Percentiles rank a stretch among this genome's conserved stretches.
Conservation (phyloP, 2,888 invertebrate genomes). For the Patella caerulea region DNA sequence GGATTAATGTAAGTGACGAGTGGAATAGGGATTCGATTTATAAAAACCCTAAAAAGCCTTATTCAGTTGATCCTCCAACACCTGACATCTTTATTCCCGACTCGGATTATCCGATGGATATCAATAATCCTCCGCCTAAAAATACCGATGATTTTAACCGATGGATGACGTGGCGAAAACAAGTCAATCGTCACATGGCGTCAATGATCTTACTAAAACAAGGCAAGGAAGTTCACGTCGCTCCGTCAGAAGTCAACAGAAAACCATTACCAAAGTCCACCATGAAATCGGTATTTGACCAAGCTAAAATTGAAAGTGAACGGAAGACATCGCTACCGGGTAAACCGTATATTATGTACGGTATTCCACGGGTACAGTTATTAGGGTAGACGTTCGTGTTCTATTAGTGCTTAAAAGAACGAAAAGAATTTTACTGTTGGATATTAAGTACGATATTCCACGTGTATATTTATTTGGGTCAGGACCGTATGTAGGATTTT, state of each 20-base stretch:
- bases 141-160: conserved; percentile 30
- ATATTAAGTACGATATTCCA: too few relatives aligned
- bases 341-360: conserved; percentile 43
- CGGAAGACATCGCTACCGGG: conserved; percentile 31
- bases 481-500: too few relatives aligned
- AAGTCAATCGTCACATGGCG: conserved; percentile 39
- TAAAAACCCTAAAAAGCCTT: background rate
- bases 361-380: conserved; percentile 39
- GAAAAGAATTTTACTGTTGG: too few relatives aligned
- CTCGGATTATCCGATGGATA: too few relatives aligned
- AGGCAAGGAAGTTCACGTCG: conserved; percentile 30
- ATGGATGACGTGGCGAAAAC: conserved; percentile 41
- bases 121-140: too few relatives aligned
- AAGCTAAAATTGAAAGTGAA: conserved; percentile 17
- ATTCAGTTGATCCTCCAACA: too few relatives aligned
- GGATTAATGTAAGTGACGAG: too few relatives aligned
- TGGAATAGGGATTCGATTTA: too few relatives aligned
- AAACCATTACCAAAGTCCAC: conserved; percentile 30
- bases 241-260: conserved; percentile 27
- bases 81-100: too few relatives aligned
- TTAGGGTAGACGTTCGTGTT: background rate
- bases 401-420: too few relatives aligned
- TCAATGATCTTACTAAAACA: conserved; percentile 32
- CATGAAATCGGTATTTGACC: conserved; percentile 31
- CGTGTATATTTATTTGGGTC: too few relatives aligned